Evolutionary conservation across 2,797 vertebrate species (phyloP).

Genomic region (Paramormyrops hopkinsi): DNA sequence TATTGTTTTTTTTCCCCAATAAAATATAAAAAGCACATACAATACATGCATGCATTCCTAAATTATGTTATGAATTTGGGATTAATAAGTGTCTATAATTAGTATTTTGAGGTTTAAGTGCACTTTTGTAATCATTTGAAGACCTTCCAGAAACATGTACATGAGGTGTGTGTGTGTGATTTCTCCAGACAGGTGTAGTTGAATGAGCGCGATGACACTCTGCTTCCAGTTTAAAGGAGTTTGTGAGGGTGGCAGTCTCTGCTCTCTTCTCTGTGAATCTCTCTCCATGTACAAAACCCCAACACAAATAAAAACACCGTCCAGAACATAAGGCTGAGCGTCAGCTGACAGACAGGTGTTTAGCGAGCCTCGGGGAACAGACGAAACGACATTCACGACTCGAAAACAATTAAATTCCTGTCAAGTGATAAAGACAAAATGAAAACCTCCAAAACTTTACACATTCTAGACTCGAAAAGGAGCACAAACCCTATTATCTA

Average conservation of each 20-base stretch:
- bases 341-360: neutral
- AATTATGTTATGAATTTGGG: neutral
- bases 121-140: neutral
- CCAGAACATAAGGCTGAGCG: neutral
- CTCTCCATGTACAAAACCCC: neutral
- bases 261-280: neutral
- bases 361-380: neutral
- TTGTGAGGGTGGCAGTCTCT: neutral
- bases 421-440: constrained; percentile 16
- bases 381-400: neutral
- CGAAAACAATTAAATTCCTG: constrained; percentile 17
- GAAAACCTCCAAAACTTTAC: neutral
- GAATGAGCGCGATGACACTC: neutral
- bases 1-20: neutral
- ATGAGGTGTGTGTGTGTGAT: neutral
- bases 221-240: neutral
- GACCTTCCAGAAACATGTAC: neutral
- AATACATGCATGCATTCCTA: neutral
- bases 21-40: neutral
- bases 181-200: neutral
- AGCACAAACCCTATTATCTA: neutral
- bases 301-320: neutral
- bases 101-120: neutral
- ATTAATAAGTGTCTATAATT: neutral
- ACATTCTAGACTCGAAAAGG: neutral